Evolutionary conservation across 2,888 invertebrate species (phyloP).

Genomic region (Creontiades dilutus): DNA sequence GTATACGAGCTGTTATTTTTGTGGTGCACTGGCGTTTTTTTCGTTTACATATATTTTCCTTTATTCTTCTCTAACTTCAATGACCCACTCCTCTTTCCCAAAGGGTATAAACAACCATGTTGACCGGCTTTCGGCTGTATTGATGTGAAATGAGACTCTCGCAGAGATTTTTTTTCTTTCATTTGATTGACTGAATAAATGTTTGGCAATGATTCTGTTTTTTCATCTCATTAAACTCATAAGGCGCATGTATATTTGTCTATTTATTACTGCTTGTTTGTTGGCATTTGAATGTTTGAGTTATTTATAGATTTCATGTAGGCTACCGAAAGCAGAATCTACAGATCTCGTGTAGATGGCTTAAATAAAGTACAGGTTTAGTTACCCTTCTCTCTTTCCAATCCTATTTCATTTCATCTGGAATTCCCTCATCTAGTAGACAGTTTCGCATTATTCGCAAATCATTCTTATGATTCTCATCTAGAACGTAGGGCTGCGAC

Average conservation of each 20-base stretch:
- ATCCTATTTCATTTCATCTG: background rate
- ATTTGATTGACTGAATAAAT: background rate
- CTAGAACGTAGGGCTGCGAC: too few relatives aligned
- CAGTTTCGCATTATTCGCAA: background rate
- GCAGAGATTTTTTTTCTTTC: background rate
- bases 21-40: slow-evolving; percentile 46
- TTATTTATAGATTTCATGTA: background rate
- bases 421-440: background rate
- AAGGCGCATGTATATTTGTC: slow-evolving; percentile 27
- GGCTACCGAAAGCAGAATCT: background rate
- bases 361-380: background rate
- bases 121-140: slow-evolving; percentile 30
- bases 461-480: too few relatives aligned
- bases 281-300: slow-evolving; percentile 33
- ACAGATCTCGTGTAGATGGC: slow-evolving; percentile 1
- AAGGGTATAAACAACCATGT: background rate
- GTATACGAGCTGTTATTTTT: slow-evolving; percentile 48
- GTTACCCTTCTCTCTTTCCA: background rate
- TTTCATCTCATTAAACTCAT: background rate
- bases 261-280: slow-evolving; percentile 26
- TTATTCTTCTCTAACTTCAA: slow-evolving; percentile 11
- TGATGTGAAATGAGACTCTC: background rate
- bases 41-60: background rate
- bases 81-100: background rate
- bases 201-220: background rate